Evolutionary conservation across 2,888 invertebrate genomes (phyloP).

Genomic region (Nesidiocoris tenuis): DNA sequence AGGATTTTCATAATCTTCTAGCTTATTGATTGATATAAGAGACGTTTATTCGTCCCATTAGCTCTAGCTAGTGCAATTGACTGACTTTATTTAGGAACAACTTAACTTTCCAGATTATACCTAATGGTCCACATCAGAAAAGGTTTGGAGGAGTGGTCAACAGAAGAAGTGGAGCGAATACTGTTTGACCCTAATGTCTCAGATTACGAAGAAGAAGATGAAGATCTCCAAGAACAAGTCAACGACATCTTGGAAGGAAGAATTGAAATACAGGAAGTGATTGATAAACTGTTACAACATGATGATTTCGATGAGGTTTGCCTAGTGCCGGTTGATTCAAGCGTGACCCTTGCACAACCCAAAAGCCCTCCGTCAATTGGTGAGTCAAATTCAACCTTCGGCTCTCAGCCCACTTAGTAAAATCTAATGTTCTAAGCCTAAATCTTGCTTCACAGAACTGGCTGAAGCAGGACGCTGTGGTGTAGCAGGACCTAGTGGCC

Average conservation of each 20-base stretch:
- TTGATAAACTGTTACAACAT: neutral
- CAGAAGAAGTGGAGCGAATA: neutral
- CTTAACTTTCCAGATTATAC: too few species aligned
- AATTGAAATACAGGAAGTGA: neutral
- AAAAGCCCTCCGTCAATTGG: neutral
- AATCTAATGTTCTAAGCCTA: too few species aligned
- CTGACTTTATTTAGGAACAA: too few species aligned
- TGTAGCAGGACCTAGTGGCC: neutral
- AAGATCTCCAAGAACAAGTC: neutral
- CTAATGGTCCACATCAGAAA: too few species aligned
- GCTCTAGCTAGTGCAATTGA: too few species aligned
- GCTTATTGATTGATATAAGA: too few species aligned
- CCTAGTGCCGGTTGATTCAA: slow-evolving; percentile 13
- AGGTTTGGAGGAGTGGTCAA: neutral
- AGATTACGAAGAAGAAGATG: neutral
- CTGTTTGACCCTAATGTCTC: slow-evolving; percentile 3
- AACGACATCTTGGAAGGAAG: slow-evolving; percentile 15
- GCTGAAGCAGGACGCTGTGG: slow-evolving; percentile 8
- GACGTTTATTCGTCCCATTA: too few species aligned
- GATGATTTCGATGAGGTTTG: neutral
- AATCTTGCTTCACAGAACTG: too few species aligned
- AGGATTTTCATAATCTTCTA: too few species aligned
- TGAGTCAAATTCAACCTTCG: neutral
- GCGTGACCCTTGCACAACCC: neutral
- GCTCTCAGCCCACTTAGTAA: neutral